Evolutionary conservation across 2,797 vertebrate species (phyloP).

Genomic region (Cyclura pinguis): DNA sequence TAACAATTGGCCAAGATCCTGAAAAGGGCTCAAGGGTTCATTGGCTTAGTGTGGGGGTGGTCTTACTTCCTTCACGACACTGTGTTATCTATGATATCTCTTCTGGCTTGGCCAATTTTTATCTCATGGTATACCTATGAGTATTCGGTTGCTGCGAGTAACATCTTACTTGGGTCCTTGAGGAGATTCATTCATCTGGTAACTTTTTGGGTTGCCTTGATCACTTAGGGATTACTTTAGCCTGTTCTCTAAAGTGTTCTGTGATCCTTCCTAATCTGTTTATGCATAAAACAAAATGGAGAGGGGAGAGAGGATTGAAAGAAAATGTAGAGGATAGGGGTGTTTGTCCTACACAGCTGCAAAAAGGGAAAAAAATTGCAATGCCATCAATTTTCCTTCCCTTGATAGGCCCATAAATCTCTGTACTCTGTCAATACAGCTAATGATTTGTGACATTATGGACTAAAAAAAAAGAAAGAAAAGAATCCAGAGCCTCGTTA

Average conservation of each 20-base stretch:
- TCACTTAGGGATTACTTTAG: not conserved
- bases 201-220: not conserved
- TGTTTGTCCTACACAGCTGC: not conserved
- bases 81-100: not conserved
- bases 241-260: too few species aligned
- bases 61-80: too few species aligned
- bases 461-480: constrained; percentile 36
- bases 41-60: too few species aligned
- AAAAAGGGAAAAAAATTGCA: not conserved
- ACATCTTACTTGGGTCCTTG: not conserved
- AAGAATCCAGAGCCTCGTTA: constrained; percentile 27
- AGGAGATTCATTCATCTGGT: not conserved
- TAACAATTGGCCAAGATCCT: too few species aligned
- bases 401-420: constrained; percentile 29
- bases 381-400: not conserved
- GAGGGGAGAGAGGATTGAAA: not conserved
- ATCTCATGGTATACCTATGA: not conserved
- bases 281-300: not conserved
- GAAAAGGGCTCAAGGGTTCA: too few species aligned
- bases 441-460: constrained; percentile 64
- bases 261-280: not conserved
- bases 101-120: too few species aligned
- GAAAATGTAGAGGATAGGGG: not conserved
- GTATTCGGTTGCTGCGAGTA: not conserved
- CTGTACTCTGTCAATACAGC: constrained; percentile 37